Percentiles rank a stretch among this genome's conserved stretches.
Evolutionary conservation across 2,888 invertebrate genomes (phyloP).

Genomic region (Allygus modestus): DNA sequence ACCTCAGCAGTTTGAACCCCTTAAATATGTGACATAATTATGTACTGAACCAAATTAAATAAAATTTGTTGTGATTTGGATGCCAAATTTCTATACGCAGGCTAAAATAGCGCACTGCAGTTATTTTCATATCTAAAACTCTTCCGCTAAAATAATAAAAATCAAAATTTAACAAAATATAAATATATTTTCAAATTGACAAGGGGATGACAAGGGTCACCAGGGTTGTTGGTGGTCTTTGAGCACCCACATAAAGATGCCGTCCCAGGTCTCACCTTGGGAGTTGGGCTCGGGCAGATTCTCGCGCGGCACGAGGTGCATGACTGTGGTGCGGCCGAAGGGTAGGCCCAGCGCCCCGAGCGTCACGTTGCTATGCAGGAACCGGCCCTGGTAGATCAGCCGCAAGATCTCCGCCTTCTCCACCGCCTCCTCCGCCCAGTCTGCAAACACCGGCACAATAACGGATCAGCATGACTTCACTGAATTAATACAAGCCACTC

Average conservation of each 20-base stretch:
- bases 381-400: conserved; percentile 99
- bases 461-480: conserved; percentile 66
- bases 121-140: too few relatives aligned
- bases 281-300: conserved; percentile 99
- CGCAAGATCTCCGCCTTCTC: conserved; percentile 98
- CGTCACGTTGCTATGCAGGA: conserved; percentile 99
- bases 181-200: conserved; percentile 25
- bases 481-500: conserved; percentile 67
- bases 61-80: too few relatives aligned
- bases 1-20: too few relatives aligned
- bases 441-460: conserved; percentile 84
- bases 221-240: background rate
- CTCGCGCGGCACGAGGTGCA: conserved; percentile 99
- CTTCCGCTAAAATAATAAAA: too few relatives aligned
- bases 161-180: background rate
- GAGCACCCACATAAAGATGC: conserved; percentile 62
- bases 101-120: too few relatives aligned
- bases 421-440: conserved; percentile 97
- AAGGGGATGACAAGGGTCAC: background rate
- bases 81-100: too few relatives aligned
- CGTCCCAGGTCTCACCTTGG: conserved; percentile 82
- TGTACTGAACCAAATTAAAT: too few relatives aligned
- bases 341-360: conserved; percentile 98
- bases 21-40: too few relatives aligned
- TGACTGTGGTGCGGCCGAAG: conserved; percentile 98